Percentiles rank a stretch among this genome's conserved stretches.
phyloP scores from a whole-genome alignment of 2,888 invertebrate genomes.

The Caenorhabditis auriculariae region DNA sequence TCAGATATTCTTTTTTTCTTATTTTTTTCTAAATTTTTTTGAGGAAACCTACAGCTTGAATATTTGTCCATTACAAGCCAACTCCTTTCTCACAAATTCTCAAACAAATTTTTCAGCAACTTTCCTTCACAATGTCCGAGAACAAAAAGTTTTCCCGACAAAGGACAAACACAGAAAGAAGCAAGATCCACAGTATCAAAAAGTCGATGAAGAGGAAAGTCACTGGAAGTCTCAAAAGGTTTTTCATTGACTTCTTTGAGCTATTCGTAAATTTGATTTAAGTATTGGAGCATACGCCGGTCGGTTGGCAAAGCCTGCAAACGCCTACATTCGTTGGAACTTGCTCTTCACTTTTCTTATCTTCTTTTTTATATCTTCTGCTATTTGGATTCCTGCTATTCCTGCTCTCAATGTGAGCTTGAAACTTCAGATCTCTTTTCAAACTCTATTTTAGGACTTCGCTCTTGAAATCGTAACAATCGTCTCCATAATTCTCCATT shows the following conservation, averaged over 20 bases:
- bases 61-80: slow-evolving; percentile 11
- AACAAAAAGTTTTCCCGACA: no score
- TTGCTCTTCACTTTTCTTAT: slow-evolving; percentile 55
- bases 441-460: slow-evolving; percentile 28
- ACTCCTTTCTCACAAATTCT: no score
- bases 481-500: slow-evolving; percentile 42
- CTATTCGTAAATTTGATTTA: slow-evolving; percentile 2
- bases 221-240: slow-evolving; percentile 32
- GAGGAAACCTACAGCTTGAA: slow-evolving; percentile 16
- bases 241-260: background rate
- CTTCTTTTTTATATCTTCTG: slow-evolving; percentile 48
- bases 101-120: no score
- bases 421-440: background rate
- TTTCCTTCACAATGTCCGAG: no score
- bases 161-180: slow-evolving; percentile 4
- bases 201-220: slow-evolving; percentile 25
- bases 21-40: background rate
- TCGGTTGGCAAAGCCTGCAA: slow-evolving; percentile 50
- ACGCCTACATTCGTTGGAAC: slow-evolving; percentile 55
- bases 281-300: slow-evolving; percentile 43
- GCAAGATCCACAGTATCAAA: slow-evolving; percentile 15
- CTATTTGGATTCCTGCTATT: slow-evolving; percentile 53
- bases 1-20: background rate
- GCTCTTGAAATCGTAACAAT: slow-evolving; percentile 52
- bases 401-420: slow-evolving; percentile 35